Evolutionary conservation across 2,888 invertebrate species (phyloP).

Genomic region (Petrolisthes manimaculis): DNA sequence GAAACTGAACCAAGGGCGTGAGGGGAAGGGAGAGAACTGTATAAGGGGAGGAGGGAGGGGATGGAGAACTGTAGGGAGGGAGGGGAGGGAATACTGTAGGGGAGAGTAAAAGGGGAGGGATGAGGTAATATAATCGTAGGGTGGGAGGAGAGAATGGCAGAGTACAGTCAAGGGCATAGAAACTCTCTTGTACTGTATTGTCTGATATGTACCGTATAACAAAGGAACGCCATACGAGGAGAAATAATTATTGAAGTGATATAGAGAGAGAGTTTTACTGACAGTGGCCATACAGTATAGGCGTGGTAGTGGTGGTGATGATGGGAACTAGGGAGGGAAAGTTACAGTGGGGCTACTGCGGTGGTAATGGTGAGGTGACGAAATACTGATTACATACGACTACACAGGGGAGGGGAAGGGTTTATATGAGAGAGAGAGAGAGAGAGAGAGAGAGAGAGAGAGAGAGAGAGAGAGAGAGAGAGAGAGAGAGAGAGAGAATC

Average conservation of each 20-base stretch:
- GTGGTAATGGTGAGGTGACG: no score
- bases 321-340: no score
- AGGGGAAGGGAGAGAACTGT: neutral
- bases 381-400: no score
- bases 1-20: neutral
- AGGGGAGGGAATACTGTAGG: neutral
- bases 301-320: no score
- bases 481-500: neutral
- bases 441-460: slow-evolving; percentile 22
- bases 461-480: slow-evolving; percentile 10
- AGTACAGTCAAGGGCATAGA: neutral
- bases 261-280: no score
- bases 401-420: no score
- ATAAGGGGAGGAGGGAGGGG: neutral
- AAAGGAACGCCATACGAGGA: no score
- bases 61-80: neutral
- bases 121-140: neutral
- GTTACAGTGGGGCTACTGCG: no score
- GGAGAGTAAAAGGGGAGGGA: neutral
- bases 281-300: no score
- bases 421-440: neutral
- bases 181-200: no score
- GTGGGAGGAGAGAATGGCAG: neutral
- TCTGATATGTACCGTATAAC: no score
- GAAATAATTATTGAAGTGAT: no score